Conservation (phyloP, 1,140 invertebrate genomes). For the Trachymyrmex septentrionalis region DNA sequence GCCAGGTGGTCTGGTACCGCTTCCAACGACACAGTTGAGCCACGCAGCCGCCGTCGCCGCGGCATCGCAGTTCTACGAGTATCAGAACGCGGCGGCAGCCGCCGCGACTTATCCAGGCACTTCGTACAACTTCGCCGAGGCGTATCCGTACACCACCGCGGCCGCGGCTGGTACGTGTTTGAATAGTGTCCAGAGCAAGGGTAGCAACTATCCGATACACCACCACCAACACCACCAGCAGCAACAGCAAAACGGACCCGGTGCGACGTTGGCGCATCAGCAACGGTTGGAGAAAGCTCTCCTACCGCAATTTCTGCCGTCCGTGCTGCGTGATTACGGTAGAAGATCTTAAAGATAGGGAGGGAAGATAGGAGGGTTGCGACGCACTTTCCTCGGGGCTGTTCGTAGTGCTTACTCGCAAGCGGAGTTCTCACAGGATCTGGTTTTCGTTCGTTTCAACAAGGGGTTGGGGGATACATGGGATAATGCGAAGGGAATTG, state of each 20-base stretch:
- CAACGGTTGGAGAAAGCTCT: conserved; percentile 83
- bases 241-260: conserved; percentile 75
- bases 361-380: conserved; percentile 29
- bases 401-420: conserved; percentile 37
- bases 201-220: conserved; percentile 68
- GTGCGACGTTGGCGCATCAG: conserved; percentile 79
- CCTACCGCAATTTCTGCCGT: conserved; percentile 83
- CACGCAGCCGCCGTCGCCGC: conserved; percentile 91
- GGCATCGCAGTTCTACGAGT: conserved; percentile 92
- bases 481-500: conserved; percentile 46
- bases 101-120: conserved; percentile 90
- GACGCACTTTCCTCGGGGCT: conserved; percentile 32
- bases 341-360: conserved; percentile 78
- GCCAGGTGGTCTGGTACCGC: conserved; percentile 88
- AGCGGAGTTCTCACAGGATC: conserved; percentile 52
- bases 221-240: conserved; percentile 72
- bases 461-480: not conserved
- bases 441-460: conserved; percentile 45
- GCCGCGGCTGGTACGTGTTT: conserved; percentile 87
- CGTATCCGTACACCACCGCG: conserved; percentile 89
- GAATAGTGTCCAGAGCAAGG: conserved; percentile 79
- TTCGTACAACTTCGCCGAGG: conserved; percentile 91
- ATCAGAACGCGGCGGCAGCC: conserved; percentile 90
- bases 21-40: conserved; percentile 89
- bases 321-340: conserved; percentile 84